These are phyloP conservation scores for Papilio dardanus DNA, from an alignment of 1,140 invertebrate species.

Conservation along the genomic window DNA sequence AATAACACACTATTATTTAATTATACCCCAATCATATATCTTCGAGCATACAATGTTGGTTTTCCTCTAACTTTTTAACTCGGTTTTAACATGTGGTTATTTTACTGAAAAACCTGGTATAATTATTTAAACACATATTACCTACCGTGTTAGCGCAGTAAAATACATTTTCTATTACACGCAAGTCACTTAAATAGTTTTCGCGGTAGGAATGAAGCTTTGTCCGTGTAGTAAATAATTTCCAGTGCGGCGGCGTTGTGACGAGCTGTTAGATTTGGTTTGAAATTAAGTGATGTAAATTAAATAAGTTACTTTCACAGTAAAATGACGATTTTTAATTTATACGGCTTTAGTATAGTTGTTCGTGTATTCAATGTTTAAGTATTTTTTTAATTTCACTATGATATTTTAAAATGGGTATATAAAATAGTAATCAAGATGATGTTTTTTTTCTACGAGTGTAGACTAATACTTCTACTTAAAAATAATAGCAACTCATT, in stretches of 20 bases:
- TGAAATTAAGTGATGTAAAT: neutral
- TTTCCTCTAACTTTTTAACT: too few relatives aligned
- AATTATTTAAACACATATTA: neutral
- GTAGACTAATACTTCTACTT: neutral
- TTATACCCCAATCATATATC: too few relatives aligned
- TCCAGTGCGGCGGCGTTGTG: neutral
- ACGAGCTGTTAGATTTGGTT: neutral
- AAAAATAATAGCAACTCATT: neutral
- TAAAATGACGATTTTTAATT: neutral
- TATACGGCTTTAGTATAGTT: neutral
- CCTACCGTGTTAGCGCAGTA: neutral
- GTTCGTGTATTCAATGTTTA: neutral
- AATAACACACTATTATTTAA: too few relatives aligned
- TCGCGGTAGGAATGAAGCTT: neutral
- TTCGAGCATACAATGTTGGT: neutral
- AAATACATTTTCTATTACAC: neutral
- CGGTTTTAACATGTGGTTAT: too few relatives aligned
- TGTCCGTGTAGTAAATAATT: conserved; percentile 12
- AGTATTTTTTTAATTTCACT: neutral
- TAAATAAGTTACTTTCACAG: neutral
- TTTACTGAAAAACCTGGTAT: neutral
- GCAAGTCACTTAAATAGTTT: conserved; percentile 3
- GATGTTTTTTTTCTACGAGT: too few relatives aligned
- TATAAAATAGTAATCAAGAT: too few relatives aligned
- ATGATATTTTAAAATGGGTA: too few relatives aligned